These are phyloP conservation scores for Mormyrus proboscirostris DNA, from an alignment of 2,797 vertebrate genomes.

Conservation along the genomic window DNA sequence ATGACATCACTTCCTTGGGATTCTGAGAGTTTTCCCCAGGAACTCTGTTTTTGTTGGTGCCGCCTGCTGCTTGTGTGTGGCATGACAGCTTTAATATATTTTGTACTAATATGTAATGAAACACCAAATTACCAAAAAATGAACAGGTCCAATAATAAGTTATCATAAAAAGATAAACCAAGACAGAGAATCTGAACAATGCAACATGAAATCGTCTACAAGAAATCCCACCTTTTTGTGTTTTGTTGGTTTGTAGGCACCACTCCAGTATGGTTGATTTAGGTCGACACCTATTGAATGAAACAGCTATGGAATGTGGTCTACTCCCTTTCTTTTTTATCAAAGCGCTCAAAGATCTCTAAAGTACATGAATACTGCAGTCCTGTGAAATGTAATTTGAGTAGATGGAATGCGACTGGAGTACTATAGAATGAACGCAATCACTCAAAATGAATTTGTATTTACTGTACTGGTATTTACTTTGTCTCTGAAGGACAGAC, in stretches of 20 bases:
- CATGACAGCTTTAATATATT: not conserved
- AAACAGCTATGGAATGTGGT: not conserved
- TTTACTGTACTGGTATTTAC: not conserved
- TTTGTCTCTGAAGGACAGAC: not conserved
- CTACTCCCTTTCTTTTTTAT: not conserved
- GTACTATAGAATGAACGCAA: not conserved
- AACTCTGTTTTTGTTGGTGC: not conserved
- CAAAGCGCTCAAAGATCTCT: not conserved
- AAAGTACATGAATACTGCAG: not conserved
- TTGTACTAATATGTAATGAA: not conserved
- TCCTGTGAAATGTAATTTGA: not conserved
- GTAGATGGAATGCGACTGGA: not conserved
- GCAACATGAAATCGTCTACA: not conserved
- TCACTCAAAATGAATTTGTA: not conserved
- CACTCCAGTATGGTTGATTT: not conserved
- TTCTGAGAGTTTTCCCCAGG: not conserved
- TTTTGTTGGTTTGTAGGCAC: not conserved
- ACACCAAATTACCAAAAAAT: not conserved
- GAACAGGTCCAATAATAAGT: not conserved
- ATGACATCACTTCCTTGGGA: not conserved
- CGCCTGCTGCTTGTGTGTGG: not conserved
- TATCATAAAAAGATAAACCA: not conserved
- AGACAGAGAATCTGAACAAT: not conserved
- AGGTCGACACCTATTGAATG: not conserved
- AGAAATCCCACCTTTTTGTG: not conserved